Evolutionary conservation across 2,113 vertebrate species (phyloP), one percentile per base, ranked within the genome.

Genomic region (Odocoileus hemionus): DNA sequence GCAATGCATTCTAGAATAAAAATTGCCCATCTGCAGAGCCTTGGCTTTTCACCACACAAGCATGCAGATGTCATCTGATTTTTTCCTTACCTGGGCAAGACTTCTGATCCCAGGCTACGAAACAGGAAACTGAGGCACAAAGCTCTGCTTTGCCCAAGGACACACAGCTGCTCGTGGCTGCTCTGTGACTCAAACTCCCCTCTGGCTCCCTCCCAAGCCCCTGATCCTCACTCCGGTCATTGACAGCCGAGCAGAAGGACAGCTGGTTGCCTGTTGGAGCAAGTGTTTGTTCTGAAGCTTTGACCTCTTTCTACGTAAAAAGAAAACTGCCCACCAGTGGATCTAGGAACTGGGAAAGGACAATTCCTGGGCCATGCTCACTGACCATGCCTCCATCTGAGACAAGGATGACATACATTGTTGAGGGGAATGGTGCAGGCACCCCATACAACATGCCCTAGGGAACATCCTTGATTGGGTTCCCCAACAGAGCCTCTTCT

Each of bases 161-260:
- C 17, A 25, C n/a, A 30, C 26, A 30, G 64, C 91, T 82, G n/a
- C 25, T 74, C 4, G 3, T 2, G 25, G 43, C 19, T 74, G 67
- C 33, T 26, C 33, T 33, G 14, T 64, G 93, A 91, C 82, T 86
- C 96, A 97, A 54, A 74, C 21, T 55, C 26, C 4, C 33, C 45
- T 58, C 67, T 96, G 96, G 86, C 78, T 86, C 7, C 1, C 26
- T 33, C 47, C 89, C 94, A 70, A 97, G 61, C 4, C 90, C 83
- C 25, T 50, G 70, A 60, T 91, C 87, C 82, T 87, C 17, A 4
- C 61, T 45, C 17, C 89, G 67, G 78, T 79, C 64, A 3, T 2
- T 8, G 28, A 82, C 21, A 33, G 80, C 70, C n/a, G 17, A 14
- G 1, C 17, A 47, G 50, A 88, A 1, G 52, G 33, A 86, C 92